Base-by-base conservation (phyloP, 2,113 vertebrate species). In the Misgurnus mizolepis region DNA sequence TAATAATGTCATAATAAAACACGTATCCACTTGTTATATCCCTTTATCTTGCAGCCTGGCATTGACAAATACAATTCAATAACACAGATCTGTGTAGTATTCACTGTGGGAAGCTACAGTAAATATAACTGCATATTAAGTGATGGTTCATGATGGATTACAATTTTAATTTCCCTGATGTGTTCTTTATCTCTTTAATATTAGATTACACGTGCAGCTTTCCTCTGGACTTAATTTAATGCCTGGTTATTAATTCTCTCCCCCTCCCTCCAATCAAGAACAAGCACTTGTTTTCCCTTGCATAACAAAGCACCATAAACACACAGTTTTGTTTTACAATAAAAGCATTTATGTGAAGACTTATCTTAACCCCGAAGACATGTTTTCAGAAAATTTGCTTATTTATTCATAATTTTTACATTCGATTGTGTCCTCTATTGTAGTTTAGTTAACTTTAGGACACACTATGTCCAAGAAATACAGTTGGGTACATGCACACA, bases 201-300 rank as follows among this genome's bases (percentile, higher is more conserved):
- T 6, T 6, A 10, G 50, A 72, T 56, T 18, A 72, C 15, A 58
- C 15, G 17, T 4, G 10, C 9, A 41, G 39, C 10, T 41, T 27
- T 47, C 22, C 27, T 56, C 50, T 56, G 17, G 50, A 9, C 11
- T 56, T 41, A 56, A 55, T 71, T 8, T 34, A 39, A 70, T 40
- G 49, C 34, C 68, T 18, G 8, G 50, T 0, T n/a, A 6, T 71
- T 40, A 0, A 4, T 41, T 34, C 11, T 34, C 12, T 14, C 9
- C 49, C 12, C 9, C 47, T 53, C 14, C 11, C 50, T 12, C 50
- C 6, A 76, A 69, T 10, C 58, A 77, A 79, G 45, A 58, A 70
- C 27, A 62, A 34, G 27, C 73, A 62, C 86, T 78, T 79, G 12
- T 61, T 84, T 58, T 66, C 65, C 82, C 6, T 10, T n/a, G 40